Conservation (phyloP, 2,888 invertebrate species). For the Limenitis camilla region DNA sequence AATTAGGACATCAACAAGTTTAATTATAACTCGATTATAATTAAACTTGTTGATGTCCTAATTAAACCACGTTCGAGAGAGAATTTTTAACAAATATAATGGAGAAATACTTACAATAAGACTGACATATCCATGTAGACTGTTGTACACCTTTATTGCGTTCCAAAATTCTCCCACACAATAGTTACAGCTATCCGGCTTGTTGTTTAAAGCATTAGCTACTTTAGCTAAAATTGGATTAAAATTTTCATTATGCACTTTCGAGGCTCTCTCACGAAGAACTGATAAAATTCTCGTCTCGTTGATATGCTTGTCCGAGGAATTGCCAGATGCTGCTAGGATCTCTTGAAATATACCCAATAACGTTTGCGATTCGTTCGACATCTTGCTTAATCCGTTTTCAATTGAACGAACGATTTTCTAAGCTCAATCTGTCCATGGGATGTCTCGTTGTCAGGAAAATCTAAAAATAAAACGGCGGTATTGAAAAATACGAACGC, state of each 20-base stretch:
- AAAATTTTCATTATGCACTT: constrained; percentile 42
- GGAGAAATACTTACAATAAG: constrained; percentile 76
- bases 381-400: constrained; percentile 38
- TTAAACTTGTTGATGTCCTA: no score
- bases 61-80: no score
- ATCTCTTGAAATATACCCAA: constrained; percentile 65
- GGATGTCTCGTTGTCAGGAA: background rate
- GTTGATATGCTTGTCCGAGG: constrained; percentile 47
- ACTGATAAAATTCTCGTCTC: constrained; percentile 56
- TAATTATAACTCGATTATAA: no score
- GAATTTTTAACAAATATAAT: background rate
- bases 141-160: constrained; percentile 77
- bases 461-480: constrained; percentile 12
- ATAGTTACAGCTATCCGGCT: constrained; percentile 63
- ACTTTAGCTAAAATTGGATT: constrained; percentile 52
- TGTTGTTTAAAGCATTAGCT: constrained; percentile 49
- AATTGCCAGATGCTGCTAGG: constrained; percentile 59
- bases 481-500: background rate
- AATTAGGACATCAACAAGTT: no score
- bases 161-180: constrained; percentile 76
- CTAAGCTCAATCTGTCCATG: constrained; percentile 5
- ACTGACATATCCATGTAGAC: constrained; percentile 88
- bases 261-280: constrained; percentile 50
- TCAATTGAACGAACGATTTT: background rate
- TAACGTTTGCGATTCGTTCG: constrained; percentile 57